A percentile compares a stretch with the other conserved stretches of the same genome.
phyloP scores from a whole-genome alignment of 1,140 invertebrate species.

The Vanessa tameamea region DNA sequence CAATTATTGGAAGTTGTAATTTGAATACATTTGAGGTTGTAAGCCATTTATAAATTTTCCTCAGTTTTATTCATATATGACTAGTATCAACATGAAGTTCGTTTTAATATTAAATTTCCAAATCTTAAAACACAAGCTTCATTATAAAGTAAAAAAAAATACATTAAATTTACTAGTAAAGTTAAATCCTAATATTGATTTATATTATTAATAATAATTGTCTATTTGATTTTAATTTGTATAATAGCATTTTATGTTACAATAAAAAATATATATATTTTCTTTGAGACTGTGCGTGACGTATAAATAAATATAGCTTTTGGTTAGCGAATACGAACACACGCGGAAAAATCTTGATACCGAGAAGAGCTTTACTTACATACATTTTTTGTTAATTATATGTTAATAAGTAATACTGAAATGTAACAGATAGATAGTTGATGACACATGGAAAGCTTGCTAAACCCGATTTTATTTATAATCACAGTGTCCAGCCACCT shows the following conservation, averaged over 20 bases:
- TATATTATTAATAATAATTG: too few relatives aligned
- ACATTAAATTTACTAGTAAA: too few relatives aligned
- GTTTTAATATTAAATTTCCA: too few relatives aligned
- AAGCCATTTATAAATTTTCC: too few relatives aligned
- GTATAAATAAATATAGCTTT: neutral
- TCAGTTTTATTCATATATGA: too few relatives aligned
- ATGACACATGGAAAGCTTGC: slow-evolving; percentile 38
- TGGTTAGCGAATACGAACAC: neutral
- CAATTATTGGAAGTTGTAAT: too few relatives aligned
- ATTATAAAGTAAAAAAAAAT: too few relatives aligned
- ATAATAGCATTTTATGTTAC: neutral
- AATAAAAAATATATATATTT: neutral
- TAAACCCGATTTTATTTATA: slow-evolving; percentile 72
- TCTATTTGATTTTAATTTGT: too few relatives aligned
- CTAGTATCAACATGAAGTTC: too few relatives aligned
- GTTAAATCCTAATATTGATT: too few relatives aligned
- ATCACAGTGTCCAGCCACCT: slow-evolving; percentile 66
- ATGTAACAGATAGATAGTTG: slow-evolving; percentile 33
- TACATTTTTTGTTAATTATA: slow-evolving; percentile 19
- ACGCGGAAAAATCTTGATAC: slow-evolving; percentile 5
- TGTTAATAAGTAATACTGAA: slow-evolving; percentile 23
- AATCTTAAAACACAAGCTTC: too few relatives aligned
- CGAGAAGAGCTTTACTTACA: slow-evolving; percentile 3
- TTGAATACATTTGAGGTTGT: too few relatives aligned
- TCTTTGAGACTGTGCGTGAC: neutral